Conservation (phyloP, 2,888 invertebrate species). For the Chymomyza procnemis region DNA sequence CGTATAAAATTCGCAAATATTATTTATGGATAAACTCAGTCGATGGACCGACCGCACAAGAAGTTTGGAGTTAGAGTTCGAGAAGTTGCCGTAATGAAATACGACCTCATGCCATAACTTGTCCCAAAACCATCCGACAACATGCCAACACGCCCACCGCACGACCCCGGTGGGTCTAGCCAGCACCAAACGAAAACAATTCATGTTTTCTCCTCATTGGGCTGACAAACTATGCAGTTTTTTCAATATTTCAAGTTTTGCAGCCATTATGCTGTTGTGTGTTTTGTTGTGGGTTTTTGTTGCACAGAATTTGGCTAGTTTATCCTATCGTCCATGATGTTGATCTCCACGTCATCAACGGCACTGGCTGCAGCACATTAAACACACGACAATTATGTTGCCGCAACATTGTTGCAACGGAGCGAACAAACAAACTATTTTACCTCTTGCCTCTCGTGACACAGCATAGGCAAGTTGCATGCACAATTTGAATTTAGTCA, state of each 20-base stretch:
- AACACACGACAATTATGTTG: conserved; percentile 54
- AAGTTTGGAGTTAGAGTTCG: conserved; percentile 8
- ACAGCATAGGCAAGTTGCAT: conserved; percentile 30
- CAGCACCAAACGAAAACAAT: conserved; percentile 35
- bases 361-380: conserved; percentile 39
- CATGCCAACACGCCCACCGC: conserved; percentile 16
- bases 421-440: conserved; percentile 24
- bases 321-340: not conserved
- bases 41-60: conserved; percentile 52
- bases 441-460: conserved; percentile 23
- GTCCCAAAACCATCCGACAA: conserved; percentile 41
- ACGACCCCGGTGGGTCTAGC: not conserved
- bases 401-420: conserved; percentile 53
- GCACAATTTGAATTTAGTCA: conserved; percentile 60
- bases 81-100: conserved; percentile 7
- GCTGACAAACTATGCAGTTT: conserved; percentile 27
- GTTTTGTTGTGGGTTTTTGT: not conserved
- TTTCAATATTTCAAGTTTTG: not conserved
- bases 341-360: not conserved
- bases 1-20: conserved; percentile 33
- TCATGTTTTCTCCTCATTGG: conserved; percentile 46
- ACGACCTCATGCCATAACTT: conserved; percentile 36
- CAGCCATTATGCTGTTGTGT: conserved; percentile 6
- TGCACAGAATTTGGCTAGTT: not conserved
- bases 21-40: conserved; percentile 56